Evolutionary conservation across 2,797 vertebrate genomes (phyloP), one percentile per base, ranked within the genome.

Genomic region (Sebastes nivosus): DNA sequence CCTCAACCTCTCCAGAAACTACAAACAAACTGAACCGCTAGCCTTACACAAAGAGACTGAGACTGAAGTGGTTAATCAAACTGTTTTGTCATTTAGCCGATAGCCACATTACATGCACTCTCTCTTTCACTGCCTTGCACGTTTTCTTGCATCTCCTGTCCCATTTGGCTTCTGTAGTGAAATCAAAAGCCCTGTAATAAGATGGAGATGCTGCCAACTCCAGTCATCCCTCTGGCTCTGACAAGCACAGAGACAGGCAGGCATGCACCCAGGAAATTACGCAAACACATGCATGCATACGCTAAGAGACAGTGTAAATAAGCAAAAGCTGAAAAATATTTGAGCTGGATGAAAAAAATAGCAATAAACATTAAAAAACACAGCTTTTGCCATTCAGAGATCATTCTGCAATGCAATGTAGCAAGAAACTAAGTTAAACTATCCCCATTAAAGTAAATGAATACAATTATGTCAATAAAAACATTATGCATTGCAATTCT

Each of bases 141-240:
- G 73, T 86, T 91, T 82, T 38, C 82, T 88, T 81, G 57, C 68
- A 85, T 90, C 86, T 87, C 75, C 72, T 79, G 77, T 89, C 81
- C 83, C 86, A 91, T 86, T 89, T 88, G 92, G 88, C 83, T 84
- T 88, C 25, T 69, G 58, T 67, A 66, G 60, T 76, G 70, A 93
- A 92, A 86, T 93, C 85, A 83, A 89, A 91, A 87, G 76, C 77
- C 79, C 82, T 83, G 82, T 83, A 90, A 92, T 89, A 90, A 85
- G 86, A 91, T 70, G 76, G 81, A 91, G 75, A 87, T 72, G 70
- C 78, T 88, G 88, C 90, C 88, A 89, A 88, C 83, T 84, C 42
- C 58, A 85, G 73, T 91, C 83, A 82, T 87, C 81, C 76, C 88
- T 79, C 69, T 83, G 81, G 87, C 84, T 82, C 76, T 75, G 76